These are phyloP conservation scores for Grammomys surdaster DNA, from an alignment of 2,113 vertebrate species.

Conservation along the genomic window DNA sequence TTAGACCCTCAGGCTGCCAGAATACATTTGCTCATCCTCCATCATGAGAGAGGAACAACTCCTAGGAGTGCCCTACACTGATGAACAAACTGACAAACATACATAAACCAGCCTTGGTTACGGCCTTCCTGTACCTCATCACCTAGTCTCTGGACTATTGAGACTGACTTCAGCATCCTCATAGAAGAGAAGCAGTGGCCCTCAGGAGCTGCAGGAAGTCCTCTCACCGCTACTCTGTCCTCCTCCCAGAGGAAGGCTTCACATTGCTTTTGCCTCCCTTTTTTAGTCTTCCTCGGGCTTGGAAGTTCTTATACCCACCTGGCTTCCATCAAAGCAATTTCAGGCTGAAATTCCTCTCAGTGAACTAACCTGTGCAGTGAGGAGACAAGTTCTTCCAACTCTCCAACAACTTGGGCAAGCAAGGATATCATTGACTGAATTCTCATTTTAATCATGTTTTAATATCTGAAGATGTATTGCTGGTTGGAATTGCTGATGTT, in stretches of 20 bases:
- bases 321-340: not conserved
- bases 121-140: rapidly evolving
- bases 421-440: not conserved
- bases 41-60: not conserved
- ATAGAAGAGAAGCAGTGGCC: not conserved
- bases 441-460: slow-evolving; percentile 21
- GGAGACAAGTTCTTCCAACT: not conserved
- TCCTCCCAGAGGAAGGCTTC: rapidly evolving
- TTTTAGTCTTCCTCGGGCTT: not conserved
- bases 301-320: not conserved
- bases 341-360: not conserved
- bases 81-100: not conserved
- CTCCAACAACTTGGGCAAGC: not conserved
- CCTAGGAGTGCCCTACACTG: not conserved
- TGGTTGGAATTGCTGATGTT: not conserved
- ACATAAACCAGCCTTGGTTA: not conserved
- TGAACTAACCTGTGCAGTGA: not conserved
- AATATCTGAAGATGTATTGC: not conserved
- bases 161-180: not conserved
- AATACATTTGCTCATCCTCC: not conserved
- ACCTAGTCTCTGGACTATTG: no score
- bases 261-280: no score
- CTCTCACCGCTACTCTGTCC: not conserved
- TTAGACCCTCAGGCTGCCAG: no score
- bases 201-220: not conserved